phyloP scores from a whole-genome alignment of 1,140 invertebrate species.

The Magallana angulata region DNA sequence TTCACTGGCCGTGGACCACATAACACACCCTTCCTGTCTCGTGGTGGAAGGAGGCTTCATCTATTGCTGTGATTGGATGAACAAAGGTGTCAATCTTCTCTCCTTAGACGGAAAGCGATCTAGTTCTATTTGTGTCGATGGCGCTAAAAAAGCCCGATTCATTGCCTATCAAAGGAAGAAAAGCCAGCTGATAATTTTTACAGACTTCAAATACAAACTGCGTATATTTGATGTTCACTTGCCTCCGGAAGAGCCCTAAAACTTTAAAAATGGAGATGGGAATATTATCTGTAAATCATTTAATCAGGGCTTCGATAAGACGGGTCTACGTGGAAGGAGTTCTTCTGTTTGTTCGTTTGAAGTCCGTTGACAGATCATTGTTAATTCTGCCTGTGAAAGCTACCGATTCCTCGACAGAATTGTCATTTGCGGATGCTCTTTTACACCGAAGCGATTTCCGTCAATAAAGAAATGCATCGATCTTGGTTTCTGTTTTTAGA shows the following conservation, averaged over 20 bases:
- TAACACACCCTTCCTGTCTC: not conserved
- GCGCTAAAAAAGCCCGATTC: slow-evolving; percentile 12
- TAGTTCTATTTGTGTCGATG: slow-evolving; percentile 19
- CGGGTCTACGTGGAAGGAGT: not conserved
- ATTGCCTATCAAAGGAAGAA: slow-evolving; percentile 15
- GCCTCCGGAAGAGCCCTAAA: slow-evolving; percentile 22
- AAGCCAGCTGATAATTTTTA: slow-evolving; percentile 20
- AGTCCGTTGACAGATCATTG: not conserved
- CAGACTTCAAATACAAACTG: slow-evolving; percentile 33
- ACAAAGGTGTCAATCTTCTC: slow-evolving; percentile 16
- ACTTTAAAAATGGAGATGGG: not conserved
- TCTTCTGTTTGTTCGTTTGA: slow-evolving; percentile 18
- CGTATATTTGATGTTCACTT: slow-evolving; percentile 29
- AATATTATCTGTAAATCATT: slow-evolving; percentile 32
- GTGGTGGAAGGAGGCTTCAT: not conserved
- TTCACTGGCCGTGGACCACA: not conserved
- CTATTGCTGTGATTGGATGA: slow-evolving; percentile 24
- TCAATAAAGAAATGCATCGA: slow-evolving; percentile 31
- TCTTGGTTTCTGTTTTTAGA: not conserved
- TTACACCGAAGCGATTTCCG: slow-evolving; percentile 7
- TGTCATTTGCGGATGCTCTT: not conserved
- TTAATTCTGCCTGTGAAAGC: slow-evolving; percentile 25
- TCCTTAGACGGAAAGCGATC: slow-evolving; percentile 28
- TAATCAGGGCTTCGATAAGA: slow-evolving; percentile 19
- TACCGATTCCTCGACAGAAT: not conserved